Base-by-base conservation (phyloP, 2,888 invertebrate genomes). In the Chalcosyrphus nemorum region DNA sequence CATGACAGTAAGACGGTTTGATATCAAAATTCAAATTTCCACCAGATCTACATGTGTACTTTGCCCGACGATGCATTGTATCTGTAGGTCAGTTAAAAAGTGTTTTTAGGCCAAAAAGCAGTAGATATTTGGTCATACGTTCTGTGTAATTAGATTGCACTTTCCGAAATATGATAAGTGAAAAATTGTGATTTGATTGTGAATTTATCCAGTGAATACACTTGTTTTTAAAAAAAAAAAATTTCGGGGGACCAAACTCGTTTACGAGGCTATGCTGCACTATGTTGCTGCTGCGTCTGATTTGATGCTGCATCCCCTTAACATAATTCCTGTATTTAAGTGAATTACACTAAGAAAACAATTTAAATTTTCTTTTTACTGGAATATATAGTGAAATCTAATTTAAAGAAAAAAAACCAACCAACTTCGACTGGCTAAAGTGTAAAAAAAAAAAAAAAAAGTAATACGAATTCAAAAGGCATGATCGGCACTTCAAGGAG, bases 401-500 rank as follows among this genome's bases (percentile, higher is more conserved):
- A n/a, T n/a, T n/a, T n/a, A n/a, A n/a, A n/a, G n/a, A n/a, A n/a
- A n/a, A n/a, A n/a, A n/a, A n/a, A 38, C 0, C 61, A n/a, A 76
- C n/a, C 59, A 68, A 63, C 47, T 41, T 65, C 50, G 24, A 65
- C 54, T 66, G 21, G 38, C 13, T 5, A 41, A 38, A 54, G 65
- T 47, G 56, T 21, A 13, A 45, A 41, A 61, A 38, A 71, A 70
- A 70, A 50, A 29, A 43, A 38, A 78, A 4, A 7, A 74, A 63
- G 45, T 77, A 72, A 76, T 43, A 76, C 66, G 75, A 75, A 81
- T 81, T 85, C 85, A 85, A 76, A 85, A 81, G 85, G 85, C 85
- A 85, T 85, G 85, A 85, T 85, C 81, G 85, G 85, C 85, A 85
- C 81, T 81, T 85, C 85, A 85, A 85, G 85, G 85, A 85, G 85